Evolutionary conservation across 2,797 vertebrate genomes (phyloP), one percentile per base, ranked within the genome.

Genomic region (Meda fulgida): DNA sequence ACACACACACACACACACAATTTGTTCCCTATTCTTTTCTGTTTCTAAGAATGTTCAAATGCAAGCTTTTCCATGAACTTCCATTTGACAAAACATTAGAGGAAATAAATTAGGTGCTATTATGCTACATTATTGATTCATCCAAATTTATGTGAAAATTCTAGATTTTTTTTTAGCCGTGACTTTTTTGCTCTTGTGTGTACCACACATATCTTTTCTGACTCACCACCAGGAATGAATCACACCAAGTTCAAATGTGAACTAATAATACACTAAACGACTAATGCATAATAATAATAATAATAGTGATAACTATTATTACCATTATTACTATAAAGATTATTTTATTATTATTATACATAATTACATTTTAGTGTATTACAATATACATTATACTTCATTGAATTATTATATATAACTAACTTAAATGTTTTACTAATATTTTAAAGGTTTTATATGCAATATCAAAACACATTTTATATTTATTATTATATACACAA

Each of bases 211-310:
- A 21, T 63, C 4, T 46, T 78, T 65, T 78, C 58, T 79, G 77
- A 66, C 60, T 66, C 60, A 79, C 60, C 60, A 48, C 16, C 10
- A 66, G 19, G 6, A 79, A 46, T 65, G 60, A 79, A 31, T 79
- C 77, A 79, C 26, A 63, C 4, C 36, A 43, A 48, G 60, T 48
- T 34, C 19, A 79, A 48, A 79, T 66, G 58, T 65, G 26, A 66
- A 66, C 6, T 23, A 79, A 46, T 16, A 48, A 79, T 79, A 79
- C 26, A 79, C 26, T 48, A 66, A 65, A 46, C 1, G 26, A 46
- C 31, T 7, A n/a, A 58, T 21, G 16, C 34, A 71, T 21, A 69
- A 80, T 48, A 69, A 34, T 29, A 36, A 5, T 36, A 67, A 58
- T 13, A 10, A 75, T 21, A 6, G 19, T 40, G 1, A 48, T 18